Conservation (phyloP, 2,888 invertebrate genomes). For the Netelia fuscicornis region DNA sequence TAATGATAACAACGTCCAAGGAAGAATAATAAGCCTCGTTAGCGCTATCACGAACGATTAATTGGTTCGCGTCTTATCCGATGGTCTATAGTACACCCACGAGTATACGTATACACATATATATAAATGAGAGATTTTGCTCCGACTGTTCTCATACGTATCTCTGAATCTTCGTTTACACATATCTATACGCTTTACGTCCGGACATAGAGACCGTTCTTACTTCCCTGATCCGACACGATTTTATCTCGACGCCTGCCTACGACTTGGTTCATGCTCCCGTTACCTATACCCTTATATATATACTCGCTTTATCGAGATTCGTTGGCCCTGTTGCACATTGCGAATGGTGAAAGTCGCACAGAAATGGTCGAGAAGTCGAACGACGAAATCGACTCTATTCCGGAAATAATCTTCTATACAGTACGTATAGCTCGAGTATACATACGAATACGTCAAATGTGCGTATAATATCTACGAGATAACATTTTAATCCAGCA, state of each 20-base stretch:
- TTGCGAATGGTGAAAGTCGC: neutral
- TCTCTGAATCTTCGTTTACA: conserved; percentile 30
- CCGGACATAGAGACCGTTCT: conserved; percentile 19
- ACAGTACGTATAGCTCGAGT: too few relatives aligned
- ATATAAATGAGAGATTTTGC: neutral
- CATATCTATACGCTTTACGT: conserved; percentile 37
- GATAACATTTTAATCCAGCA: neutral
- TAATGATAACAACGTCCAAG: neutral
- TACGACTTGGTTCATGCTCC: conserved; percentile 10
- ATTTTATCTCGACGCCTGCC: conserved; percentile 36
- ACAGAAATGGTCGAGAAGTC: neutral
- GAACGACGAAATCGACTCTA: too few relatives aligned
- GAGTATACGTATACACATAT: neutral
- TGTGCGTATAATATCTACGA: neutral
- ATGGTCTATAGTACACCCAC: neutral
- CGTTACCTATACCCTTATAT: conserved; percentile 8
- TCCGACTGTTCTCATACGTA: neutral
- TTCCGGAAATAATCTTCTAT: too few relatives aligned
- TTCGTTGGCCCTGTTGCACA: neutral
- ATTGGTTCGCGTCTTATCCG: neutral
- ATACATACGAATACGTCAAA: too few relatives aligned
- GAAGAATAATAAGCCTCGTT: neutral
- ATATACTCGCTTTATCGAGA: conserved; percentile 18
- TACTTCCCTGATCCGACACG: conserved; percentile 49
- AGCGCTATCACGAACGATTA: neutral